These are phyloP conservation scores for Flabesymbios commensalis DNA, from an alignment of 2,888 invertebrate species.

Conservation along the genomic window DNA sequence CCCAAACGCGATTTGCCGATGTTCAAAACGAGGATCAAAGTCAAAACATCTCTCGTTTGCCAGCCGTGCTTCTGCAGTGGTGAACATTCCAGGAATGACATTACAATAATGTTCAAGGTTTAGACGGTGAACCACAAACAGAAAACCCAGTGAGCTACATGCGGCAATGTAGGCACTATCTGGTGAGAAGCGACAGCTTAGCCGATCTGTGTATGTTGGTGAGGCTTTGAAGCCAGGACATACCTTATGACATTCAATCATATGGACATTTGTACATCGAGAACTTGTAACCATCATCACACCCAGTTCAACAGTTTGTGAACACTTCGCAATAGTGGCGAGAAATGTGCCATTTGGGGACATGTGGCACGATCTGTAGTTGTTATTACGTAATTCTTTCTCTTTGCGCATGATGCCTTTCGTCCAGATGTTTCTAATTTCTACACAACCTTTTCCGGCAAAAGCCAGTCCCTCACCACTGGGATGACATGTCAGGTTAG, in stretches of 20 bases:
- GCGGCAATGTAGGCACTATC: not conserved
- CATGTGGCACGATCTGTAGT: too few relatives aligned
- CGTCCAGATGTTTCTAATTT: not conserved
- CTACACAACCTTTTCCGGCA: not conserved
- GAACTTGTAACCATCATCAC: not conserved
- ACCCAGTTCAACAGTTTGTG: not conserved
- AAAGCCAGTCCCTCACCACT: not conserved
- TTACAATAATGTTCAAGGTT: not conserved
- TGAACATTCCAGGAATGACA: not conserved
- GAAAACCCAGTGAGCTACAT: not conserved
- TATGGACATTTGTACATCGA: not conserved
- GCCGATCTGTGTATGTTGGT: not conserved
- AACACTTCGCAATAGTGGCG: not conserved
- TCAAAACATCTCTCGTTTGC: not conserved
- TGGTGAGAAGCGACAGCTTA: not conserved
- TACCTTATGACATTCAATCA: not conserved
- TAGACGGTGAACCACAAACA: not conserved
- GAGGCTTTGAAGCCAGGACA: not conserved
- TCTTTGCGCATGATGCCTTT: too few relatives aligned
- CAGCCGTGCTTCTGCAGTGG: not conserved
- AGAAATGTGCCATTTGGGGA: not conserved
- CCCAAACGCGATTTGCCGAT: not conserved
- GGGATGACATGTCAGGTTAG: not conserved
- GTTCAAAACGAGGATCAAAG: conserved; percentile 1
- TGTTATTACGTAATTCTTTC: too few relatives aligned